A percentile compares a stretch with the other conserved stretches of the same genome.
phyloP scores from a whole-genome alignment of 2,888 invertebrate species.

The Ernsta delagoae region DNA sequence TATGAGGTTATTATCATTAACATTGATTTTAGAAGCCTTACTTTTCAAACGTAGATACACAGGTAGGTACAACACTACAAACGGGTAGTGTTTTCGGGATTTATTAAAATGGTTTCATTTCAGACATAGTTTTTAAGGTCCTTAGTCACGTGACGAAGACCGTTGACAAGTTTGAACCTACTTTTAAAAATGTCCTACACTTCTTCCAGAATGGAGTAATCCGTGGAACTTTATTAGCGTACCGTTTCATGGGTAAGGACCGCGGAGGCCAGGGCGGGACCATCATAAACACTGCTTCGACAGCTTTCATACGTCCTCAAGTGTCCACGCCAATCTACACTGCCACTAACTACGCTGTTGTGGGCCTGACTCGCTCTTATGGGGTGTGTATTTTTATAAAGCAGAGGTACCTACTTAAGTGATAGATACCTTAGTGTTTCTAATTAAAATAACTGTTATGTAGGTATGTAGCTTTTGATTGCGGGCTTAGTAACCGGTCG shows the following conservation, averaged over 20 bases:
- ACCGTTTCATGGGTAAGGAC: constrained; percentile 90
- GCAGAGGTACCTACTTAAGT: no score
- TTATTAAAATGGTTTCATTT: no score
- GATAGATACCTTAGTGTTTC: no score
- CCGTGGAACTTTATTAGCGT: constrained; percentile 89
- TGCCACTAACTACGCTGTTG: constrained; percentile 91
- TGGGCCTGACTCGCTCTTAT: constrained; percentile 89
- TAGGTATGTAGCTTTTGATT: no score
- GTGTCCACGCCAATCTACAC: constrained; percentile 91
- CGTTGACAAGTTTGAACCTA: no score
- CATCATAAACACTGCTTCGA: constrained; percentile 91
- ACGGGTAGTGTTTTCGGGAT: no score
- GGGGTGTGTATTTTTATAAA: constrained; percentile 79
- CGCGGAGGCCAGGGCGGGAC: constrained; percentile 91
- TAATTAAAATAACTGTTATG: no score
- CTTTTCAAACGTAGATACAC: no score
- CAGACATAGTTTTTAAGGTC: no score
- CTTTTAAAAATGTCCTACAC: background rate
- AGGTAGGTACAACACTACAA: no score
- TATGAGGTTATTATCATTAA: background rate
- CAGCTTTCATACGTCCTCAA: constrained; percentile 87
- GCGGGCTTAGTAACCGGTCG: no score
- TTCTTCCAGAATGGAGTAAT: constrained; percentile 89
- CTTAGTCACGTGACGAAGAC: no score
- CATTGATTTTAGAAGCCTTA: background rate